phyloP scores from a whole-genome alignment of 2,113 vertebrate genomes.

The Bubo blakistoni region DNA sequence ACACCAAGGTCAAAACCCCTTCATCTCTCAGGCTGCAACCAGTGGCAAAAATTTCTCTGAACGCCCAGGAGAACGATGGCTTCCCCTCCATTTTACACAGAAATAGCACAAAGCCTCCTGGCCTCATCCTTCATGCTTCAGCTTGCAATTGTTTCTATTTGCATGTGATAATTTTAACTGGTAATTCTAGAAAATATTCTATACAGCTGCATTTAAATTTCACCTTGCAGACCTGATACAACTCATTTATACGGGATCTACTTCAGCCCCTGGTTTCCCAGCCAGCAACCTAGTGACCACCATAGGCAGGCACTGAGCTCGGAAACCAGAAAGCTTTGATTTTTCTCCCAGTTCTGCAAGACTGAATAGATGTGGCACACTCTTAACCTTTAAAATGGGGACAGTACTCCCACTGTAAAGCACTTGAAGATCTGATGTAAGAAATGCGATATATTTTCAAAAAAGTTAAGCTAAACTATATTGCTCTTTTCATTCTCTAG shows the following conservation, averaged over 20 bases:
- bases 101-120: background rate
- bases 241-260: background rate
- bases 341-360: background rate
- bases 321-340: background rate
- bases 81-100: background rate
- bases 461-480: background rate
- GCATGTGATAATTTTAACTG: constrained; percentile 35
- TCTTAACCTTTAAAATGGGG: background rate
- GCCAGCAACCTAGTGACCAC: background rate
- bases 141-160: constrained; percentile 28
- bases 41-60: rapidly evolving
- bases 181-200: constrained; percentile 35
- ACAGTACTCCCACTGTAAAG: background rate
- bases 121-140: background rate
- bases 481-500: background rate
- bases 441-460: background rate
- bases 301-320: background rate
- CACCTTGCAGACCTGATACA: background rate
- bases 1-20: background rate
- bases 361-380: background rate
- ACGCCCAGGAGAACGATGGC: background rate
- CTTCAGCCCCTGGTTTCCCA: background rate
- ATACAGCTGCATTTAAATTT: background rate
- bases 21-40: background rate
- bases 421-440: background rate